phyloP scores from a whole-genome alignment of 2,888 invertebrate genomes.

The Bellardia bayeri region DNA sequence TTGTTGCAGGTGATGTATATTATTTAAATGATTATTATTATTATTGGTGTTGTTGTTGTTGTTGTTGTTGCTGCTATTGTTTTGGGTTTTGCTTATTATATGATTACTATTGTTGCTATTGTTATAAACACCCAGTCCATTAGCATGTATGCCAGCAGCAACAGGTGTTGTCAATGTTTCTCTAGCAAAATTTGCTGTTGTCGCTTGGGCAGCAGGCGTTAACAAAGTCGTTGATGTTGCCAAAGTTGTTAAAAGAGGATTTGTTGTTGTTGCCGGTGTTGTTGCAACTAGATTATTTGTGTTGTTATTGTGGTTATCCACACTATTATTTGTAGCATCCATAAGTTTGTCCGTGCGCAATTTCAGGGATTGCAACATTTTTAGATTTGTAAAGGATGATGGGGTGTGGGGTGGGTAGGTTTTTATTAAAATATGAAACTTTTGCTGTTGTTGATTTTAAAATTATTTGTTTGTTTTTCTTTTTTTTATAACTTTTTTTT shows the following conservation, averaged over 20 bases:
- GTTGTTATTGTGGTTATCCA: slow-evolving; percentile 59
- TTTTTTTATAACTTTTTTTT: neutral
- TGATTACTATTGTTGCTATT: slow-evolving; percentile 67
- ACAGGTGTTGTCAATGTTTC: slow-evolving; percentile 77
- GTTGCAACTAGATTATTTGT: slow-evolving; percentile 69
- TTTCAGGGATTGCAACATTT: slow-evolving; percentile 83
- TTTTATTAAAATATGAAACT: slow-evolving; percentile 34
- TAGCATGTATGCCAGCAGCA: slow-evolving; percentile 74
- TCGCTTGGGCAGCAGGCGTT: slow-evolving; percentile 62
- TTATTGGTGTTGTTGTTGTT: slow-evolving; percentile 72
- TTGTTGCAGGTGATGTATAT: slow-evolving; percentile 69
- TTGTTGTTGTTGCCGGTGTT: slow-evolving; percentile 70
- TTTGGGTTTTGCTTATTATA: slow-evolving; percentile 74
- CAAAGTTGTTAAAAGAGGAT: slow-evolving; percentile 61
- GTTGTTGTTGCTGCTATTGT: slow-evolving; percentile 73
- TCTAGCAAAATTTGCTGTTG: slow-evolving; percentile 64
- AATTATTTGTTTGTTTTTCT: slow-evolving; percentile 4
- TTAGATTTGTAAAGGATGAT: slow-evolving; percentile 78
- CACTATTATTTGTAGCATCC: slow-evolving; percentile 76
- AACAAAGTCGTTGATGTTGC: slow-evolving; percentile 58
- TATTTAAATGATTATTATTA: slow-evolving; percentile 80
- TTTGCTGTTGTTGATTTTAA: slow-evolving; percentile 23
- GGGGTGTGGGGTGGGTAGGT: slow-evolving; percentile 72
- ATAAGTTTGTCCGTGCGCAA: slow-evolving; percentile 82
- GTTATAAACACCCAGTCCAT: slow-evolving; percentile 71